phyloP scores from a whole-genome alignment of 2,797 vertebrate genomes.

The Thripadectes ignobilis region DNA sequence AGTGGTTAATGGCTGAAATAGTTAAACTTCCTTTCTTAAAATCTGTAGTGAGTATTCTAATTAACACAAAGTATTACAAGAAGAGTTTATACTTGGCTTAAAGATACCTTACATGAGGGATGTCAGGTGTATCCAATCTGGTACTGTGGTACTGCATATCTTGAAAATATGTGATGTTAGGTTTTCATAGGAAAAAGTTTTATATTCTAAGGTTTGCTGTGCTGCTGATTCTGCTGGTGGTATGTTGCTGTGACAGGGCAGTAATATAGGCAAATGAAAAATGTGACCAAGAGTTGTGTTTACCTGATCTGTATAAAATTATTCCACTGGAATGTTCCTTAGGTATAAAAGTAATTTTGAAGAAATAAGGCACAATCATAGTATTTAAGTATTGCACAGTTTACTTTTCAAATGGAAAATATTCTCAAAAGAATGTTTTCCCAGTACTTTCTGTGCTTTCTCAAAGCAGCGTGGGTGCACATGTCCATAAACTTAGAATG shows the following conservation, averaged over 20 bases:
- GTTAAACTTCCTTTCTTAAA: background rate
- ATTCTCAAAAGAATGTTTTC: background rate
- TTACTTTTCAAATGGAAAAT: background rate
- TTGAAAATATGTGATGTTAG: background rate
- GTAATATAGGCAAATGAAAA: background rate
- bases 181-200: background rate
- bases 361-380: background rate
- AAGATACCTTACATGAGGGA: background rate
- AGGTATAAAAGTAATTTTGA: background rate
- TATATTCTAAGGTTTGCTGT: background rate
- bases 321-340: background rate
- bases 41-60: background rate
- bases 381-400: background rate
- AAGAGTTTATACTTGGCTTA: background rate
- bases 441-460: background rate
- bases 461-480: background rate
- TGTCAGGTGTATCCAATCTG: background rate
- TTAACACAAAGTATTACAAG: background rate
- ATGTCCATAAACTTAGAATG: no score
- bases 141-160: background rate
- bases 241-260: background rate
- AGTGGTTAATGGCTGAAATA: background rate
- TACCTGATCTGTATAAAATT: background rate
- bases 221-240: background rate
- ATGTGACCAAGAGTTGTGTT: background rate